These are phyloP conservation scores for Bombus terrestris DNA, from an alignment of 1,140 invertebrate genomes.

Conservation along the genomic window DNA sequence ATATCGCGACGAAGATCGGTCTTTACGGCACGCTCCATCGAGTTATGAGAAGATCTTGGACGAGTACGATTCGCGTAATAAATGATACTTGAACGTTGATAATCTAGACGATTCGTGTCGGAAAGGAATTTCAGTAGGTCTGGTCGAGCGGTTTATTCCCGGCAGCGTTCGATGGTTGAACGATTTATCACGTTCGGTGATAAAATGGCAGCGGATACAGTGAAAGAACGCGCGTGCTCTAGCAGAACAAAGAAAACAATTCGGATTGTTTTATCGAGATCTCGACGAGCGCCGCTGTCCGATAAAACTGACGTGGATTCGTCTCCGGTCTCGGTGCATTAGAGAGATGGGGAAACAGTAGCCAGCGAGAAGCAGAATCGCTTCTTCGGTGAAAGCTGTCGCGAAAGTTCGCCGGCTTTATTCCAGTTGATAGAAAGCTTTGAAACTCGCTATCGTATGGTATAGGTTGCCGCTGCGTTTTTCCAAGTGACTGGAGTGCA, in stretches of 20 bases:
- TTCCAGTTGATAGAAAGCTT: conserved; percentile 3
- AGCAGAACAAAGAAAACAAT: background rate
- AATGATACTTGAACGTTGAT: too few species aligned
- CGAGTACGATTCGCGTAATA: too few species aligned
- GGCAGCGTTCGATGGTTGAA: too few species aligned
- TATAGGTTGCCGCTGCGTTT: conserved; percentile 15
- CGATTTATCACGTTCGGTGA: background rate
- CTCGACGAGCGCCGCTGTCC: background rate
- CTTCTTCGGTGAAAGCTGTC: conserved; percentile 38
- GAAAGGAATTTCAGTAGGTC: too few species aligned
- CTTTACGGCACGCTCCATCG: too few species aligned
- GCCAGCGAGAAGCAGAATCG: background rate
- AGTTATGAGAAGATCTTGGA: too few species aligned
- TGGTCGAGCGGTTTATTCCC: too few species aligned
- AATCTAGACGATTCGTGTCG: too few species aligned
- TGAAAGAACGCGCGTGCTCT: too few species aligned
- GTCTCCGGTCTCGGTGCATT: background rate
- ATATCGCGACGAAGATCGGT: too few species aligned
- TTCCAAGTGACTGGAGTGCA: conserved; percentile 30
- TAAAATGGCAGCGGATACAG: background rate
- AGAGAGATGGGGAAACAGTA: conserved; percentile 6
- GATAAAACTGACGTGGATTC: background rate
- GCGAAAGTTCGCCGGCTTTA: conserved; percentile 7
- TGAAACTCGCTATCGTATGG: background rate
- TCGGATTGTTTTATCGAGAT: background rate